phyloP scores from a whole-genome alignment of 2,888 invertebrate species.

The Orchestes rusci region DNA sequence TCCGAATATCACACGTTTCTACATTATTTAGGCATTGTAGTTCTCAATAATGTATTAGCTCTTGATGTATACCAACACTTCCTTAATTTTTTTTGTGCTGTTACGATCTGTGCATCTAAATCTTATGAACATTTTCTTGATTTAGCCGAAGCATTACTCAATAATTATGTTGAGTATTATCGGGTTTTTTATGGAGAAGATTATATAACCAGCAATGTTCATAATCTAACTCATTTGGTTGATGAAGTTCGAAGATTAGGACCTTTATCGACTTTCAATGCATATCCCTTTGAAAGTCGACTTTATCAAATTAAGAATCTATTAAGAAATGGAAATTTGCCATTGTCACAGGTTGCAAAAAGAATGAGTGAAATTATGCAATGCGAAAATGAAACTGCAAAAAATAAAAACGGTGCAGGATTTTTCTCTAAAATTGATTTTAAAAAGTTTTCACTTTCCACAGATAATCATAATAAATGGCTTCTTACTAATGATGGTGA shows the following conservation, averaged over 20 bases:
- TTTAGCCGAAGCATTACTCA: background rate
- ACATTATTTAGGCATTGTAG: conserved; percentile 6
- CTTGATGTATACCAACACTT: conserved; percentile 18
- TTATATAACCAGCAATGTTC: conserved; percentile 36
- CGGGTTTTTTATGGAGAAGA: conserved; percentile 27
- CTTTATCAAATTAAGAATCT: conserved; percentile 5
- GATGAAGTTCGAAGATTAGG: conserved; percentile 30
- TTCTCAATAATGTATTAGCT: conserved; percentile 9
- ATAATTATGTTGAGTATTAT: conserved; percentile 2
- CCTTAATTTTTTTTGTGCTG: conserved; percentile 18
- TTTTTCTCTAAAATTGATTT: too few species aligned
- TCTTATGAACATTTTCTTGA: conserved; percentile 1
- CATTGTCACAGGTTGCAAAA: conserved; percentile 28
- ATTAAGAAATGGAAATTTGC: conserved; percentile 6
- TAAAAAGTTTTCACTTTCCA: too few species aligned
- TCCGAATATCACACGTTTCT: conserved; percentile 7
- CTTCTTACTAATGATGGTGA: conserved; percentile 25
- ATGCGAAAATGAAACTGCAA: too few species aligned
- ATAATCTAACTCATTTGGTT: conserved; percentile 35
- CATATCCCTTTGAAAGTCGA: conserved; percentile 13
- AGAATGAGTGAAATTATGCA: conserved; percentile 24
- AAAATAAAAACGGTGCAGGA: too few species aligned
- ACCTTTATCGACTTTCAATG: background rate
- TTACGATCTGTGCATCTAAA: conserved; percentile 8
- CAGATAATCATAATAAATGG: conserved; percentile 27